Evolutionary conservation across 2,113 vertebrate species (phyloP).

Genomic region (Periophthalmus modestus): DNA sequence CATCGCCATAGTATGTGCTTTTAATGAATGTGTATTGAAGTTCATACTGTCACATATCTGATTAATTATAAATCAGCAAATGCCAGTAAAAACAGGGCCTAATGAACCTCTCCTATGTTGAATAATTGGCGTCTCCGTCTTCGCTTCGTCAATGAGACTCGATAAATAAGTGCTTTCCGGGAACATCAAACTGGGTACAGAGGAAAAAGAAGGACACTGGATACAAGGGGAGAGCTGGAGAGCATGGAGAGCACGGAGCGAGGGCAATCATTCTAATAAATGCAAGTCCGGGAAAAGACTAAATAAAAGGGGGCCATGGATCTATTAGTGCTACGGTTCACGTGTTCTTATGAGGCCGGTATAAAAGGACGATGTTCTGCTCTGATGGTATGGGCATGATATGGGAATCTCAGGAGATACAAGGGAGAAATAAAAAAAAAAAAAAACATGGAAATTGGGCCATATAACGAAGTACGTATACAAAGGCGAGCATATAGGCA

Average conservation of each 20-base stretch:
- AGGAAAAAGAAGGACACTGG: constrained; percentile 12
- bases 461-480: constrained; percentile 38
- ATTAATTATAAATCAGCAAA: neutral
- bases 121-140: neutral
- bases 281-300: constrained; percentile 29
- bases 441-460: constrained; percentile 74
- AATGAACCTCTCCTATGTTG: neutral
- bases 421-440: constrained; percentile 63
- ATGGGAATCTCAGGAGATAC: neutral
- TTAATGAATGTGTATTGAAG: too few relatives aligned
- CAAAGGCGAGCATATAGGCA: constrained; percentile 2
- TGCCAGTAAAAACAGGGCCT: neutral
- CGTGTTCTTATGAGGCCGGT: constrained; percentile 43
- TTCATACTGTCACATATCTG: neutral
- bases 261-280: constrained; percentile 45
- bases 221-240: constrained; percentile 21
- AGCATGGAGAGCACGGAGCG: constrained; percentile 40
- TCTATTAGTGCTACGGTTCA: constrained; percentile 44
- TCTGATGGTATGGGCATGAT: constrained; percentile 68
- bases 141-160: neutral
- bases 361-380: constrained; percentile 65
- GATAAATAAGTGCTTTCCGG: neutral
- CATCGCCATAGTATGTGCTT: too few relatives aligned
- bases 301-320: constrained; percentile 38
- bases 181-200: neutral